Conservation (phyloP, 2,797 vertebrate genomes). For the Coluber constrictor region DNA sequence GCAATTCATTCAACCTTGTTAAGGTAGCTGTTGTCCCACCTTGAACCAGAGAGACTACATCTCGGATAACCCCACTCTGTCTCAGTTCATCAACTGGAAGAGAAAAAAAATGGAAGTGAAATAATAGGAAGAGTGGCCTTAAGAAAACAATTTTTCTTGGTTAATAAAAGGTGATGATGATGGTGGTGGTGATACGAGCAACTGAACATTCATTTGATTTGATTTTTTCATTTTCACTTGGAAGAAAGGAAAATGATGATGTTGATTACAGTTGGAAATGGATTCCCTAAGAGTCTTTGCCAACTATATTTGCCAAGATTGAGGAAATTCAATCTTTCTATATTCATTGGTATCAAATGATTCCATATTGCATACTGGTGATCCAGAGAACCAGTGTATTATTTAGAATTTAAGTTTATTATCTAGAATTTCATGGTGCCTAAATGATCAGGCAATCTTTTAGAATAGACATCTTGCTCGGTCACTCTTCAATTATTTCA, state of each 20-base stretch:
- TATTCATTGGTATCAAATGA: background rate
- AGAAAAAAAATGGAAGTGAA: background rate
- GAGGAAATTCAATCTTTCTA: background rate
- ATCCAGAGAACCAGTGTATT: too few relatives aligned
- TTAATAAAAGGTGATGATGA: background rate
- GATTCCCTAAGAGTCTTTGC: background rate
- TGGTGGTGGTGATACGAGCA: accelerated
- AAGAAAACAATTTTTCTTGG: accelerated
- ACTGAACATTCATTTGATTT: background rate
- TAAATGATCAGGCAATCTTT: background rate
- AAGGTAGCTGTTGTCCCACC: conserved; percentile 76
- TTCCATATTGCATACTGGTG: background rate
- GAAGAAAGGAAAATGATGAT: background rate
- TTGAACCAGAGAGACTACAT: conserved; percentile 77
- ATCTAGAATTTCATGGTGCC: background rate
- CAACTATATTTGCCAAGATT: background rate
- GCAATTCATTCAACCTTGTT: conserved; percentile 71
- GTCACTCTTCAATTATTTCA: background rate
- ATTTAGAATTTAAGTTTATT: too few relatives aligned
- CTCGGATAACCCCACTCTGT: conserved; percentile 68
- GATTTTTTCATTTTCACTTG: background rate
- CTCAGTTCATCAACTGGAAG: conserved; percentile 26
- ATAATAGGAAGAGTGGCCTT: background rate
- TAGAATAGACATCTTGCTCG: background rate
- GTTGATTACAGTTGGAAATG: background rate